Evolutionary conservation across 2,888 invertebrate genomes (phyloP).

Genomic region (Geotrupes spiniger): DNA sequence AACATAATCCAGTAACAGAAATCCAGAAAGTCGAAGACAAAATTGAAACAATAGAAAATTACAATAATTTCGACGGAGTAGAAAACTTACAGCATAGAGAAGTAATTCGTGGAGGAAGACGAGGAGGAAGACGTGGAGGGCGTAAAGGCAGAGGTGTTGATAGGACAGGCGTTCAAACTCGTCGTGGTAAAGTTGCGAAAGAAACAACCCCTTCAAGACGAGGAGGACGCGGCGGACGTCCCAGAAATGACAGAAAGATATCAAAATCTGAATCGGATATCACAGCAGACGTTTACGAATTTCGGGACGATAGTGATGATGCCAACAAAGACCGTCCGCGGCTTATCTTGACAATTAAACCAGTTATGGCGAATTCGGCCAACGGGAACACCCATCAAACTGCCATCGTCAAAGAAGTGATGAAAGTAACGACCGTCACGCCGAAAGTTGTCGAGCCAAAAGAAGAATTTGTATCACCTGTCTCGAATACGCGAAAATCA

Average conservation of each 20-base stretch:
- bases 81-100: constrained; percentile 39
- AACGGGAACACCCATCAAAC: constrained; percentile 28
- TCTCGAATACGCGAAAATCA: constrained; percentile 74
- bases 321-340: constrained; percentile 64
- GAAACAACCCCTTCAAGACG: constrained; percentile 37
- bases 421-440: constrained; percentile 13
- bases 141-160: constrained; percentile 46
- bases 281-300: constrained; percentile 86
- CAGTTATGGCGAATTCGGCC: constrained; percentile 53
- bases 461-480: constrained; percentile 64
- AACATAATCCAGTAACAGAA: constrained; percentile 14
- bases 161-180: constrained; percentile 55
- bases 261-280: constrained; percentile 57
- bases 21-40: constrained; percentile 15
- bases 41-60: constrained; percentile 14
- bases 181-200: constrained; percentile 51
- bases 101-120: constrained; percentile 26
- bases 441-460: constrained; percentile 24
- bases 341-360: constrained; percentile 78
- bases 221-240: constrained; percentile 52
- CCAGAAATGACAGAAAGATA: constrained; percentile 56
- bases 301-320: constrained; percentile 86
- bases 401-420: constrained; percentile 52
- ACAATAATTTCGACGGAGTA: constrained; percentile 20
- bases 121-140: constrained; percentile 32